Evolutionary conservation across 2,888 invertebrate species (phyloP).

Genomic region (Dione vanillae): DNA sequence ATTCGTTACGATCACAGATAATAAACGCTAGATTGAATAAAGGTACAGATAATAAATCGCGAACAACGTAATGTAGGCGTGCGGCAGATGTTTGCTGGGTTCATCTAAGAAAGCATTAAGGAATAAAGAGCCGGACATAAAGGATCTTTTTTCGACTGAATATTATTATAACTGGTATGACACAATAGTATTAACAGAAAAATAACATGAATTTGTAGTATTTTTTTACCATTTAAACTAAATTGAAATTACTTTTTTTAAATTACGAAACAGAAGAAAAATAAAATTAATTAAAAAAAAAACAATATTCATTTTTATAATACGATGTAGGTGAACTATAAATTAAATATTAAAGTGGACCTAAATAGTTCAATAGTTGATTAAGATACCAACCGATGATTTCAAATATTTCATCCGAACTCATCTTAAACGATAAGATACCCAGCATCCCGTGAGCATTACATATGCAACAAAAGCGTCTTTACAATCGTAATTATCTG

Average conservation of each 20-base stretch:
- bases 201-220: conserved; percentile 33
- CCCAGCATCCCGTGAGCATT: conserved; percentile 22
- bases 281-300: no score
- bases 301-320: no score
- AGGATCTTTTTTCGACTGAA: conserved; percentile 65
- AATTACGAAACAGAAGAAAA: no score
- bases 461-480: conserved; percentile 59
- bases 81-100: conserved; percentile 73
- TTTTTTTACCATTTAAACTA: neutral
- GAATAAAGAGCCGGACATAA: conserved; percentile 68
- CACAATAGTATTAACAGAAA: conserved; percentile 48
- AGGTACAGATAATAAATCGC: conserved; percentile 49
- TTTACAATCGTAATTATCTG: conserved; percentile 78
- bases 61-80: conserved; percentile 56
- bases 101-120: conserved; percentile 63
- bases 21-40: conserved; percentile 48
- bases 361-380: neutral
- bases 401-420: neutral
- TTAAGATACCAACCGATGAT: neutral
- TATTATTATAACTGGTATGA: conserved; percentile 72
- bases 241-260: neutral
- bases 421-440: conserved; percentile 19
- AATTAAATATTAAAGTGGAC: neutral
- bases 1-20: conserved; percentile 42
- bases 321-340: neutral